Conservation (phyloP, 2,113 vertebrate genomes). For the Tinamus guttatus region DNA sequence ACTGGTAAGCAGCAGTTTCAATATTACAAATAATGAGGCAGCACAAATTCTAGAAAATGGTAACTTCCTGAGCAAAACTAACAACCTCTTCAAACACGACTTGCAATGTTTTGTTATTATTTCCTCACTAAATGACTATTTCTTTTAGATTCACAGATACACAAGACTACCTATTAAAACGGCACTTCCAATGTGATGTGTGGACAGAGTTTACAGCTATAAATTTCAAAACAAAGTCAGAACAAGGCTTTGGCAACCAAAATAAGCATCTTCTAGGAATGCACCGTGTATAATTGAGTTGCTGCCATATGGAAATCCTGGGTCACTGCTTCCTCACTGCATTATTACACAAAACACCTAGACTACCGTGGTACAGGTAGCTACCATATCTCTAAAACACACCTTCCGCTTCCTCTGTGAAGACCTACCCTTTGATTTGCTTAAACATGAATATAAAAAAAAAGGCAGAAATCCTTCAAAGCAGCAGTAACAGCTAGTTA, state of each 20-base stretch:
- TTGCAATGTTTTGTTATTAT: conserved; percentile 35
- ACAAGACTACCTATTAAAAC: conserved; percentile 5
- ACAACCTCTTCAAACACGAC: conserved; percentile 25
- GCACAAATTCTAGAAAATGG: conserved; percentile 61
- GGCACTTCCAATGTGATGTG: conserved; percentile 32
- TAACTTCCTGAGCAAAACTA: conserved; percentile 56
- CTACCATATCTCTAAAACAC: conserved; percentile 52
- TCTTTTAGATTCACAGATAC: conserved; percentile 35
- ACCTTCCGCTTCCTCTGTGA: not conserved
- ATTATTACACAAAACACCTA: not conserved
- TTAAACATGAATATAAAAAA: not conserved
- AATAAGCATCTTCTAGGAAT: not conserved
- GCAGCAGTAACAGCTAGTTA: conserved; percentile 8
- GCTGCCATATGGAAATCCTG: not conserved
- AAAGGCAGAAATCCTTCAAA: conserved; percentile 32
- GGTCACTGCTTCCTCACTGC: not conserved
- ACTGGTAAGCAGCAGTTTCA: conserved; percentile 46
- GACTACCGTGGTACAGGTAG: not conserved
- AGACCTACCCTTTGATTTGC: conserved; percentile 40
- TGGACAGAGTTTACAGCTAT: conserved; percentile 36
- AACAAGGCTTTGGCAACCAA: not conserved
- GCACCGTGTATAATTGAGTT: not conserved
- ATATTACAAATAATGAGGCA: conserved; percentile 67
- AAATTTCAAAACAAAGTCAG: not conserved
- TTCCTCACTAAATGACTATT: conserved; percentile 38